Conservation (phyloP, 92 coral and sea anemone species). For the Actinostola sp. region DNA sequence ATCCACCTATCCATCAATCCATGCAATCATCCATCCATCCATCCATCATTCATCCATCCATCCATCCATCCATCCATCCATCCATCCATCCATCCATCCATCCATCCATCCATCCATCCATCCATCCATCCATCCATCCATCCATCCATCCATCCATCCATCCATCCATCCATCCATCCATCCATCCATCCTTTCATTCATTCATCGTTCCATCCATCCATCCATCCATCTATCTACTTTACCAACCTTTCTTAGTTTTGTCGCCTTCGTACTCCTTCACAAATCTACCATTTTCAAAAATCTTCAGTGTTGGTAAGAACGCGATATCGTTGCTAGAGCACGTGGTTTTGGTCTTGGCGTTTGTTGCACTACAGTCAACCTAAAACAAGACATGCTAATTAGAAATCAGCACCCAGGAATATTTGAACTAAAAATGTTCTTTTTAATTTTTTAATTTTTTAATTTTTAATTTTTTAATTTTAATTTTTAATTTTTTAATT, state of each 20-base stretch:
- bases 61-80: background rate
- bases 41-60: background rate
- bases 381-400: background rate
- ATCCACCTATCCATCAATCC: too few relatives aligned
- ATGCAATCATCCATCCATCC: background rate
- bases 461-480: too few relatives aligned
- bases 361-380: conserved; percentile 38
- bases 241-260: conserved; percentile 34
- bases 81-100: background rate
- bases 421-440: too few relatives aligned
- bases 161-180: background rate
- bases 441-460: too few relatives aligned
- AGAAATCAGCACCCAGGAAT: too few relatives aligned
- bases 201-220: background rate
- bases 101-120: background rate
- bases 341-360: conserved; percentile 19
- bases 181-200: background rate
- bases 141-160: too few relatives aligned
- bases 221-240: background rate
- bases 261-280: conserved; percentile 36
- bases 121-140: background rate
- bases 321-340: conserved; percentile 26
- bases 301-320: conserved; percentile 29
- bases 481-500: too few relatives aligned
- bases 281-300: conserved; percentile 28